Base-by-base conservation (phyloP, 2,113 vertebrate species). In the Callaeas wilsoni region DNA sequence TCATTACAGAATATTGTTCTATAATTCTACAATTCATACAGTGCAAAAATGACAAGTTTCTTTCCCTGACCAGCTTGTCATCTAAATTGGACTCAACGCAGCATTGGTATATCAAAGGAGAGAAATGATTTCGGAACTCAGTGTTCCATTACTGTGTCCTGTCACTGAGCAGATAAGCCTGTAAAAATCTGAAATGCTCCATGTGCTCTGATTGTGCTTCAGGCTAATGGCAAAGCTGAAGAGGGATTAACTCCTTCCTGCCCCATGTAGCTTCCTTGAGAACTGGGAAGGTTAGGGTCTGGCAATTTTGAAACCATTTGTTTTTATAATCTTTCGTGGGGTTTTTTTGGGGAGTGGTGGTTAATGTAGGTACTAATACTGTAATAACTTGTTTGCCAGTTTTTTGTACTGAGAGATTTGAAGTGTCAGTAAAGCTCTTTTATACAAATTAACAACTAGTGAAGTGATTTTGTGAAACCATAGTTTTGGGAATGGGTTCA, bases 81-180 rank as follows among this genome's bases (percentile, higher is more conserved):
- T 78, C 56, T 89, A 56, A 89, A 92, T 71, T 78, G 35, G 9
- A 52, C 37, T 94, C 60, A 44, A 10, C 27, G 29, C 11, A 52
- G 16, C 65, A 16, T 26, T 93, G 33, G 15, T 92, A 6, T 87
- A 81, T 93, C 73, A 87, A 90, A 95, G 83, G 25, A 92, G 60
- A 86, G 57, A 68, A 77, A 62, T 55, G 92, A 90, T 86, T 84
- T 53, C 88, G 74, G 71, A 77, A 64, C 76, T 70, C 25, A 3
- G 79, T 56, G 76, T 86, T 93, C 91, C 27, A 10, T 68, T 86
- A 55, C 46, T 64, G 55, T 90, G 82, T 74, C 64, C 76, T 94
- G 68, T 80, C 63, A 69, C 79, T 84, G 73, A 90, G 64, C 64
- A 90, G 94, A 90, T 94, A 93, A 92, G 76, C 76, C 71, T 76